These are phyloP conservation scores for Fulmarus glacialis DNA, from an alignment of 2,113 vertebrate species.

Conservation along the genomic window DNA sequence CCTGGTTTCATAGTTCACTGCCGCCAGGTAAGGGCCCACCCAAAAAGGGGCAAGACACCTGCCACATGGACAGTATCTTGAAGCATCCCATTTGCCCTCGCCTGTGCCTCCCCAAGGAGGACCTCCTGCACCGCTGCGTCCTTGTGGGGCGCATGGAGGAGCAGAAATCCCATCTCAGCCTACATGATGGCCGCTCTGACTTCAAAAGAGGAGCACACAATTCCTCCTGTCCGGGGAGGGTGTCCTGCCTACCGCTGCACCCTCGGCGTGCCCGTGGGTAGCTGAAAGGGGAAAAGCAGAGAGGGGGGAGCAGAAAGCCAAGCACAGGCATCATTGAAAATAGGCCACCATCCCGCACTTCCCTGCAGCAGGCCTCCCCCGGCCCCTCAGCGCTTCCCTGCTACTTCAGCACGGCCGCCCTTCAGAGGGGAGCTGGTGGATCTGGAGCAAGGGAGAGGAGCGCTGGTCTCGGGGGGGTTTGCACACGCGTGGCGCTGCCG, in stretches of 20 bases:
- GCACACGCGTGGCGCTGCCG: background rate
- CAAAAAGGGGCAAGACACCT: background rate
- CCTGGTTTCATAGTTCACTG: background rate
- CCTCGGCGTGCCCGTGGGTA: fast-evolving
- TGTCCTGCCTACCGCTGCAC: background rate
- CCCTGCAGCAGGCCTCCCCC: background rate
- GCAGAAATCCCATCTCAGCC: background rate
- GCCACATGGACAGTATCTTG: background rate
- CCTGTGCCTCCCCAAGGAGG: background rate
- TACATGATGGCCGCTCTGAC: fast-evolving
- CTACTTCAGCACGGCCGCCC: background rate
- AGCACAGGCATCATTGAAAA: background rate
- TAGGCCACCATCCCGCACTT: background rate
- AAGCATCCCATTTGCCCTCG: background rate
- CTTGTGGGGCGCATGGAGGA: fast-evolving
- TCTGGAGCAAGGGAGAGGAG: background rate
- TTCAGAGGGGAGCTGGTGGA: background rate
- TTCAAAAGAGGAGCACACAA: background rate
- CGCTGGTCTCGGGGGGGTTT: background rate
- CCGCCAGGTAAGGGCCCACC: background rate
- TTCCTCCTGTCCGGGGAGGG: fast-evolving
- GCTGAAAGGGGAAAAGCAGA: background rate
- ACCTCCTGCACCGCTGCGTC: background rate
- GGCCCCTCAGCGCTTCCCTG: background rate
- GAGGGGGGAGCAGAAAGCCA: background rate